phyloP scores from a whole-genome alignment of 2,888 invertebrate species.

The Hirtodrosophila cameraria region DNA sequence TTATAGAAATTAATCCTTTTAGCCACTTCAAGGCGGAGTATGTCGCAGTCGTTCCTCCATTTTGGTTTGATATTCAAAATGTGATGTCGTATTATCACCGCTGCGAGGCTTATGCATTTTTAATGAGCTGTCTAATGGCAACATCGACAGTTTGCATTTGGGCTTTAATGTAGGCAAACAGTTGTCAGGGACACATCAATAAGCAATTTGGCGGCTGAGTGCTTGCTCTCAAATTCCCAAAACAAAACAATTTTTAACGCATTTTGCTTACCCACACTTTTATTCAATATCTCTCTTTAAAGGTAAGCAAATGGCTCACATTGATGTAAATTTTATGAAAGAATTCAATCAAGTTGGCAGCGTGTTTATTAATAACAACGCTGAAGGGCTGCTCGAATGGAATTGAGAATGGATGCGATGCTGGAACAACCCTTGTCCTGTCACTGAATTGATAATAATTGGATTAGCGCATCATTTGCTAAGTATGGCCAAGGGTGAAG shows the following conservation, averaged over 20 bases:
- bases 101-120: constrained; percentile 62
- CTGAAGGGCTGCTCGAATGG: constrained; percentile 9
- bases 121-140: constrained; percentile 65
- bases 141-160: constrained; percentile 33
- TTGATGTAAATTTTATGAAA: constrained; percentile 27
- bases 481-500: constrained; percentile 13
- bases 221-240: constrained; percentile 14
- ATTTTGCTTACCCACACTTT: constrained; percentile 1
- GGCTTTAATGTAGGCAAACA: constrained; percentile 67
- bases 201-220: constrained; percentile 41
- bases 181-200: constrained; percentile 34
- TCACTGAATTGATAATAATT: constrained; percentile 82
- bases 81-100: constrained; percentile 22
- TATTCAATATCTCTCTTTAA: constrained; percentile 35
- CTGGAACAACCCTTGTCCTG: constrained; percentile 53
- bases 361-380: constrained; percentile 64
- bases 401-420: constrained; percentile 16
- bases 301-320: constrained; percentile 53
- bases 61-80: constrained; percentile 2
- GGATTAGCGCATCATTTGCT: constrained; percentile 76
- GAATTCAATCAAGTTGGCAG: constrained; percentile 55
- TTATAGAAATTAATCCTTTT: no score
- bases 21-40: neutral
- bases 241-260: constrained; percentile 15
- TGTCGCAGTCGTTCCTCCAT: neutral